phyloP scores from a whole-genome alignment of 2,113 vertebrate species.

The Melozone crissalis region DNA sequence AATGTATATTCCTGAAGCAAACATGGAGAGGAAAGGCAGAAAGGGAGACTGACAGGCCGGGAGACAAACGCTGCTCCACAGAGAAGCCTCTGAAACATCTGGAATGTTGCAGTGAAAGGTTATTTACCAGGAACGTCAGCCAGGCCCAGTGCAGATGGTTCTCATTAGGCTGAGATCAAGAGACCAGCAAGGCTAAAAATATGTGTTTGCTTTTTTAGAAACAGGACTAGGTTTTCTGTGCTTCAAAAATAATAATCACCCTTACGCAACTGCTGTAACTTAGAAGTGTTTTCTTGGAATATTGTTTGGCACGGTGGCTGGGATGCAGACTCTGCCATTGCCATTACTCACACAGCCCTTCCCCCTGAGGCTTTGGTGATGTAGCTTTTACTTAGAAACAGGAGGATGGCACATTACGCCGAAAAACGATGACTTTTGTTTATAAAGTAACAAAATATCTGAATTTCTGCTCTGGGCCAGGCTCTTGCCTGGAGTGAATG shows the following conservation, averaged over 20 bases:
- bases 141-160: constrained; percentile 51
- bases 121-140: constrained; percentile 55
- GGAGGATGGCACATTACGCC: not conserved
- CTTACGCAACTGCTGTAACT: constrained; percentile 41
- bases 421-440: not conserved
- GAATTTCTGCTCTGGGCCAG: not conserved
- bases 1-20: constrained; percentile 25
- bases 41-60: constrained; percentile 11
- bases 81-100: constrained; percentile 55
- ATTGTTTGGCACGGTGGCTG: constrained; percentile 12
- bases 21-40: constrained; percentile 33
- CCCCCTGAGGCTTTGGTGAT: not conserved
- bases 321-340: constrained; percentile 7
- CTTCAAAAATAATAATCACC: constrained; percentile 55
- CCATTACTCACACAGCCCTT: constrained; percentile 6
- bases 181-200: constrained; percentile 71
- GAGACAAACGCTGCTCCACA: not conserved
- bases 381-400: constrained; percentile 39
- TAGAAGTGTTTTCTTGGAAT: constrained; percentile 61
- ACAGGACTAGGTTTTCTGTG: constrained; percentile 1
- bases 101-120: constrained; percentile 51
- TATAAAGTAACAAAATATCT: not conserved
- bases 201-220: constrained; percentile 69
- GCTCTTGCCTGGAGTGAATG: not conserved
- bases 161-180: constrained; percentile 61